phyloP scores from a whole-genome alignment of 2,797 vertebrate species.

The Sylvia borin region DNA sequence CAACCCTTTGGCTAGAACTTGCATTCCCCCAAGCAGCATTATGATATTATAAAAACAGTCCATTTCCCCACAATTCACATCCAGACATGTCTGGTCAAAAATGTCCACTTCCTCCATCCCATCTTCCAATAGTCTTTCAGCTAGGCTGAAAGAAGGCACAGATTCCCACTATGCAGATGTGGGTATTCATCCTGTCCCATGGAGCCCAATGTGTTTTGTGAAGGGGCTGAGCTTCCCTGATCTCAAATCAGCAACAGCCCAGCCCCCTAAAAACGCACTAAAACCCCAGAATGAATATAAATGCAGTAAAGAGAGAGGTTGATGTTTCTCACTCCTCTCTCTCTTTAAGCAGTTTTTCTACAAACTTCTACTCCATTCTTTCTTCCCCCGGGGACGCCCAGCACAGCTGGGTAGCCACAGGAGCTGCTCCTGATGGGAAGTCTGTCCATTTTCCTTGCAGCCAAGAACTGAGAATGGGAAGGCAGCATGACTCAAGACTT shows the following conservation, averaged over 20 bases:
- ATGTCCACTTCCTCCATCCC: no score
- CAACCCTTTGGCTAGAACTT: no score
- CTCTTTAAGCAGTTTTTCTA: neutral
- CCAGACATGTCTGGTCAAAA: no score
- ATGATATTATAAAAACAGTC: no score
- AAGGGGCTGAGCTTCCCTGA: neutral
- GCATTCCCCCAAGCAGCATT: no score
- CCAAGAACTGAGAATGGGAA: neutral
- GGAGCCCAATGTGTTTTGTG: neutral
- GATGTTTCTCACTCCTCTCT: neutral
- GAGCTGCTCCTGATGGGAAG: neutral
- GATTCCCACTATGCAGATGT: neutral
- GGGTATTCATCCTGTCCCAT: neutral
- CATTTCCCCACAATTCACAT: no score
- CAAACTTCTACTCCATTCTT: neutral
- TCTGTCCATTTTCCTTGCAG: neutral
- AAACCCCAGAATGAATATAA: neutral
- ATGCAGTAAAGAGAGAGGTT: neutral
- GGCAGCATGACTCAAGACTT: neutral
- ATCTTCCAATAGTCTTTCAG: neutral
- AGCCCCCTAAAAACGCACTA: neutral
- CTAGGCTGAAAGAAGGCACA: neutral
- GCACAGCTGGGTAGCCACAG: neutral
- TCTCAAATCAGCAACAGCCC: neutral
- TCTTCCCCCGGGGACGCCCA: accelerated